Conservation (phyloP, 2,113 vertebrate species). For the Mirza zaza region DNA sequence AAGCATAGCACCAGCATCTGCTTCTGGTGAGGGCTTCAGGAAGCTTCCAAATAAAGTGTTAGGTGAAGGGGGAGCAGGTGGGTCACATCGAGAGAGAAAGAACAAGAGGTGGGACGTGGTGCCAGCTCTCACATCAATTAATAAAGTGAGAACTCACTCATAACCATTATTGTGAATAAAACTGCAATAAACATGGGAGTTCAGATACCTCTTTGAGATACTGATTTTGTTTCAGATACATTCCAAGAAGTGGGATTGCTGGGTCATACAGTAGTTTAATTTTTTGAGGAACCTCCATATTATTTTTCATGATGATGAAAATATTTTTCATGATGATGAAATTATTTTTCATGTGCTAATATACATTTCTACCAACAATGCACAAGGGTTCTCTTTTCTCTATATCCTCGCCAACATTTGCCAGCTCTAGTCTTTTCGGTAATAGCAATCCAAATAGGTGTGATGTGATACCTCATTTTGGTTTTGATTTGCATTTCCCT, state of each 20-base stretch:
- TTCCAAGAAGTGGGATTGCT: background rate
- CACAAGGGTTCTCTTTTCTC: background rate
- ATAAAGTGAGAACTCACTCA: no score
- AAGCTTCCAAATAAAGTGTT: no score
- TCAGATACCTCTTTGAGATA: background rate
- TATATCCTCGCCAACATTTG: background rate
- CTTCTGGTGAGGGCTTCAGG: no score
- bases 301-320: background rate
- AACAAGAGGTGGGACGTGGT: no score
- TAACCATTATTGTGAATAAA: background rate
- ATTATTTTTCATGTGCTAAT: no score
- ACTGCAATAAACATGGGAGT: background rate
- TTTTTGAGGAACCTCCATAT: background rate
- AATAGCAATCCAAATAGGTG: background rate
- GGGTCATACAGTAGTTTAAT: background rate
- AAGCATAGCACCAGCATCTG: no score
- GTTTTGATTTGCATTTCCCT: background rate
- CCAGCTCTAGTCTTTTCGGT: background rate
- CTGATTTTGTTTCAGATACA: background rate
- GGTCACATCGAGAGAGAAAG: no score
- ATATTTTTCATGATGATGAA: background rate
- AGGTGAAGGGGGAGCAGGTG: no score
- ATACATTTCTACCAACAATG: background rate
- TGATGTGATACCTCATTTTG: background rate
- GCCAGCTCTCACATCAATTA: no score